Conservation (phyloP, 1,140 invertebrate species). For the Aphis gossypii region DNA sequence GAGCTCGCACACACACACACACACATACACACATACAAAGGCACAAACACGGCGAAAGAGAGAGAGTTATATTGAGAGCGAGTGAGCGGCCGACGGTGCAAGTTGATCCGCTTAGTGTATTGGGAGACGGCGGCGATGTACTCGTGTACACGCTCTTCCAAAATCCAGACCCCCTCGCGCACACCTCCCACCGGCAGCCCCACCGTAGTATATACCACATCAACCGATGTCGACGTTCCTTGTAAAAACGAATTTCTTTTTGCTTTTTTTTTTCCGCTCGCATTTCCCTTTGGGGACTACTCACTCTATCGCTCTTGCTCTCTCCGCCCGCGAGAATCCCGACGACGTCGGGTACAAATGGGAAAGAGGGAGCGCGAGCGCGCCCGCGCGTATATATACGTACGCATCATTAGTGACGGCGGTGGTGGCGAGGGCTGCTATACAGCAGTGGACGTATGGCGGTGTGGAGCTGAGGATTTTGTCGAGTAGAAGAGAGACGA, state of each 20-base stretch:
- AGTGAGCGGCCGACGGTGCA: background rate
- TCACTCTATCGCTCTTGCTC: background rate
- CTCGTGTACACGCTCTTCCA: constrained; percentile 27
- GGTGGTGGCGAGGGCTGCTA: background rate
- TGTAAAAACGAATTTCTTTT: constrained; percentile 35
- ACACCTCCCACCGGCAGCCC: background rate
- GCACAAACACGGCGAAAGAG: background rate
- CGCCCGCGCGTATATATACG: background rate
- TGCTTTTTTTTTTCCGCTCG: background rate
- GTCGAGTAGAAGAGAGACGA: background rate
- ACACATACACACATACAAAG: background rate
- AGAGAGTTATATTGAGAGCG: background rate
- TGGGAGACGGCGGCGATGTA: constrained; percentile 43
- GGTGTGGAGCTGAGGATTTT: background rate
- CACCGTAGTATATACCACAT: background rate
- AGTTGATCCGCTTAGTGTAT: constrained; percentile 57
- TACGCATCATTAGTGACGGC: constrained; percentile 26
- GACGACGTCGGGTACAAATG: constrained; percentile 28
- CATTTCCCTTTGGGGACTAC: constrained; percentile 35
- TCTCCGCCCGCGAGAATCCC: background rate
- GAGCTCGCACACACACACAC: background rate
- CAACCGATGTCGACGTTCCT: constrained; percentile 39
- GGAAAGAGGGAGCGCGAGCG: background rate
- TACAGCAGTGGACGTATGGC: background rate
- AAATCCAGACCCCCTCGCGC: constrained; percentile 5